Conservation (phyloP, 2,113 vertebrate genomes). For the Pollachius pollachius region DNA sequence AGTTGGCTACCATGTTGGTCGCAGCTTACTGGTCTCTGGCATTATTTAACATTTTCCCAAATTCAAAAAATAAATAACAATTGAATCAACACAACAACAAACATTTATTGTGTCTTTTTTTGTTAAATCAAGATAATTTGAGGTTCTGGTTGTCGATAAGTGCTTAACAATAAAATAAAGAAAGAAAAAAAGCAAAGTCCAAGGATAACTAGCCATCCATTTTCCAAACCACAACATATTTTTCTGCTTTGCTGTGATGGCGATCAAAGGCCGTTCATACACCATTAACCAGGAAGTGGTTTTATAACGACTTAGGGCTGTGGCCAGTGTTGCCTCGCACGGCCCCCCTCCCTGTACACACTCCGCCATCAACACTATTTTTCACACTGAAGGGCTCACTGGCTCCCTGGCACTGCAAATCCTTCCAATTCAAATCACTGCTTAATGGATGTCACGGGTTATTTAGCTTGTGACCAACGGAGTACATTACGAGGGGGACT, state of each 20-base stretch:
- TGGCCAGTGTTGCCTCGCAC: slow-evolving; percentile 64
- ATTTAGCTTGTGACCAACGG: not conserved
- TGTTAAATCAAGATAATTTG: too few species aligned
- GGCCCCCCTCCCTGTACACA: slow-evolving; percentile 1
- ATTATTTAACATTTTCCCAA: slow-evolving; percentile 32
- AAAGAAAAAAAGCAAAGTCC: slow-evolving; percentile 11
- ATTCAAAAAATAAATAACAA: not conserved
- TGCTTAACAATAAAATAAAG: too few species aligned
- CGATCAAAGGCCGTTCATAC: slow-evolving; percentile 75
- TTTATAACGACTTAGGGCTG: slow-evolving; percentile 57
- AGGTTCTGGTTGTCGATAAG: not conserved
- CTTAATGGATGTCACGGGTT: slow-evolving; percentile 5
- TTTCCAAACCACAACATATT: slow-evolving; percentile 63
- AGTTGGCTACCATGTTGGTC: slow-evolving; percentile 37
- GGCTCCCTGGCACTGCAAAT: slow-evolving; percentile 29
- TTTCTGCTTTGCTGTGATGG: slow-evolving; percentile 58
- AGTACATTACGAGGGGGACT: not conserved
- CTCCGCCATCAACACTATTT: slow-evolving; percentile 20
- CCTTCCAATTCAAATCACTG: slow-evolving; percentile 19
- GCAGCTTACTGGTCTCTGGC: slow-evolving; percentile 42
- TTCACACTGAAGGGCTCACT: slow-evolving; percentile 16
- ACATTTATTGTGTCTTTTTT: too few species aligned
- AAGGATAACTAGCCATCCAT: slow-evolving; percentile 63
- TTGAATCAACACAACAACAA: too few species aligned
- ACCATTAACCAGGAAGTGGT: slow-evolving; percentile 74